Conservation (phyloP, 2,113 vertebrate genomes). For the Eclectus roratus region DNA sequence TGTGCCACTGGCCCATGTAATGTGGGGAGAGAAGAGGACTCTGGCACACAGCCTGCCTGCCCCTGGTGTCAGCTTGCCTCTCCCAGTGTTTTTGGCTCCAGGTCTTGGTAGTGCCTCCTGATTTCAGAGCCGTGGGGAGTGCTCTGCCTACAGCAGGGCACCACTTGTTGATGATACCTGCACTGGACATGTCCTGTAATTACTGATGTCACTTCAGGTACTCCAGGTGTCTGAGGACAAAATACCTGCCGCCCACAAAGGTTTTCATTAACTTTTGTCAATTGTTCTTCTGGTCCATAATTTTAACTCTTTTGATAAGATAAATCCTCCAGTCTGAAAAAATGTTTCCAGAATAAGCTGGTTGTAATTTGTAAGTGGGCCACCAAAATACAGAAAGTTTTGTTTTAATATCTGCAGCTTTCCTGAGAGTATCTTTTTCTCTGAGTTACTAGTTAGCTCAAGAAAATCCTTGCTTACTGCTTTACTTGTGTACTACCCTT, state of each 20-base stretch:
- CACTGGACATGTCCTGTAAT: accelerated
- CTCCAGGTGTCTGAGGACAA: neutral
- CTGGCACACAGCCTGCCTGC: accelerated
- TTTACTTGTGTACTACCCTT: neutral
- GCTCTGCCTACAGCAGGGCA: neutral
- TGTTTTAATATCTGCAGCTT: neutral
- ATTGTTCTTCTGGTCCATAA: neutral
- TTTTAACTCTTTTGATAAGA: neutral
- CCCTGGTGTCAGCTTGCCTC: accelerated
- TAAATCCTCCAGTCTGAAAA: neutral
- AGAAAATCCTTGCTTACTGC: neutral
- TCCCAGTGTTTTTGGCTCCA: neutral
- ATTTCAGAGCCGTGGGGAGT: neutral
- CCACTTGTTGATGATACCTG: neutral
- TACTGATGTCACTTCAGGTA: neutral
- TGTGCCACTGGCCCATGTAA: neutral
- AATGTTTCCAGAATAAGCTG: neutral
- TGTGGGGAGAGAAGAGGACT: neutral
- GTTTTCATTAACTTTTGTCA: neutral
- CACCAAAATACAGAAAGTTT: neutral
- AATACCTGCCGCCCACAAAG: neutral
- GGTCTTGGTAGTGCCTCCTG: neutral
- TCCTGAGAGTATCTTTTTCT: neutral
- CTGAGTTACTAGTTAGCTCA: neutral
- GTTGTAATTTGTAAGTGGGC: neutral